Evolutionary conservation across 2,888 invertebrate species (phyloP).

Genomic region (Stegophylla sp.): DNA sequence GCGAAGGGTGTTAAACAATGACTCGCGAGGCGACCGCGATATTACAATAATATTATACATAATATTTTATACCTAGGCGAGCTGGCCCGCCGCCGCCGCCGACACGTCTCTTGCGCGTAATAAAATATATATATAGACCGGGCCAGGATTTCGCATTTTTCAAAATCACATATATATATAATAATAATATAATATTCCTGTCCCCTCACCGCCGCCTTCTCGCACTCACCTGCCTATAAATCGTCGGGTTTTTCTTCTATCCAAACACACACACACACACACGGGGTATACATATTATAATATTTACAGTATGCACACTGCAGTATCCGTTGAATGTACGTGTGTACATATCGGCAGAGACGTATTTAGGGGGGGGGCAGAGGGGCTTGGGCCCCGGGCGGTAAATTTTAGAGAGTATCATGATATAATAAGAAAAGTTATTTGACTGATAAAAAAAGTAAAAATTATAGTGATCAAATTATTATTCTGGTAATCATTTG

Average conservation of each 20-base stretch:
- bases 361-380: too few relatives aligned
- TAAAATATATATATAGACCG: slow-evolving; percentile 56
- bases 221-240: not conserved
- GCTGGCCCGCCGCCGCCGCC: not conserved
- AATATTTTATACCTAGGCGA: too few relatives aligned
- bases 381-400: too few relatives aligned
- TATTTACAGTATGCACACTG: too few relatives aligned
- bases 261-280: not conserved
- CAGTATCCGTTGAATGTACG: not conserved
- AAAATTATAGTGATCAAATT: too few relatives aligned
- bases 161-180: slow-evolving; percentile 49
- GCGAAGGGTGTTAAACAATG: slow-evolving; percentile 44
- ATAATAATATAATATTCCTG: slow-evolving; percentile 19
- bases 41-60: not conserved
- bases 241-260: slow-evolving; percentile 19
- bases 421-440: too few relatives aligned
- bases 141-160: slow-evolving; percentile 55
- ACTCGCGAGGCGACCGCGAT: slow-evolving; percentile 32
- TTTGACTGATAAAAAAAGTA: too few relatives aligned
- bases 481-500: too few relatives aligned
- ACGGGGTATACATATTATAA: too few relatives aligned
- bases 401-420: too few relatives aligned
- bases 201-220: not conserved
- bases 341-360: too few relatives aligned
- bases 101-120: slow-evolving; percentile 37